These are phyloP conservation scores for Diglossa brunneiventris DNA, from an alignment of 2,113 vertebrate species.

Conservation along the genomic window DNA sequence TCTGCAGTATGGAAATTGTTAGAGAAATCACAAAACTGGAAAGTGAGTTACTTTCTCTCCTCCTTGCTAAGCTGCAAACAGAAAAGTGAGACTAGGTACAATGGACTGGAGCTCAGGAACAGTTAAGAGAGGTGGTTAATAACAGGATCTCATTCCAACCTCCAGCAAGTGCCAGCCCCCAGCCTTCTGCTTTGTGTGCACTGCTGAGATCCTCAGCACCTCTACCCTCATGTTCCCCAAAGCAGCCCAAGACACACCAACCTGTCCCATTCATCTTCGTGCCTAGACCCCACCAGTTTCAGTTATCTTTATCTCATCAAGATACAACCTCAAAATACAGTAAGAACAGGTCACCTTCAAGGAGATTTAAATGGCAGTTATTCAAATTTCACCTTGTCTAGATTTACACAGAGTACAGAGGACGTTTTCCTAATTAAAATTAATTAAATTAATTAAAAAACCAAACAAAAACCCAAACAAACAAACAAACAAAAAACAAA, in stretches of 20 bases:
- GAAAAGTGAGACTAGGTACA: neutral
- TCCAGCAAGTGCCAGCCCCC: neutral
- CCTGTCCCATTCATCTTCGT: neutral
- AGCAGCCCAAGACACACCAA: neutral
- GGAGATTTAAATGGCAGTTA: neutral
- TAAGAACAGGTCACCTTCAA: neutral
- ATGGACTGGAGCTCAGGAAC: neutral
- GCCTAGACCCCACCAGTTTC: neutral
- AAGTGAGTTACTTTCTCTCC: neutral
- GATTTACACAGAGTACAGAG: neutral
- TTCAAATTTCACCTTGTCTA: neutral
- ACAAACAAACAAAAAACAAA: no score
- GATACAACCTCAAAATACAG: neutral
- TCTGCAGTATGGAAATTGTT: neutral
- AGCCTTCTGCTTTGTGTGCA: neutral
- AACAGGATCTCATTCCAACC: neutral
- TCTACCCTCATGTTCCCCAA: neutral
- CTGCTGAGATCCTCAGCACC: neutral
- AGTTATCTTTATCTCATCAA: neutral
- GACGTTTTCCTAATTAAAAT: neutral
- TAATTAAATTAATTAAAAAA: no score
- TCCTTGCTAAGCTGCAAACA: neutral
- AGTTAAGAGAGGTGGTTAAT: neutral
- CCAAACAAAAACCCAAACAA: no score
- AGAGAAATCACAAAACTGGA: neutral